These are phyloP conservation scores for Parapsyche elsis DNA, from an alignment of 1,140 invertebrate species.

Conservation along the genomic window DNA sequence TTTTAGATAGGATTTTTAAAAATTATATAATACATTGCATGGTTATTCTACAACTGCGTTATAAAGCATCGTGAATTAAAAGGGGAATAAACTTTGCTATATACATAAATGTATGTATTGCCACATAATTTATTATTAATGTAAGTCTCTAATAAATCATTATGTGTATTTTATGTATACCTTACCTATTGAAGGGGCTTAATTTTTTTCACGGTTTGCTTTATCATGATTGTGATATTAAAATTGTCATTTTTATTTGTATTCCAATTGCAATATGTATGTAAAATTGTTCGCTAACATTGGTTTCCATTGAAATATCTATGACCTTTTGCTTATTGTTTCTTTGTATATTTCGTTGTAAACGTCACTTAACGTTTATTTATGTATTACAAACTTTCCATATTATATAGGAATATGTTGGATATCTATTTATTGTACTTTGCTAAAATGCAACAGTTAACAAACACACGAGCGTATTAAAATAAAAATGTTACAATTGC, in stretches of 20 bases:
- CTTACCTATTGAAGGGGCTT: neutral
- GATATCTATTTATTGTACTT: no score
- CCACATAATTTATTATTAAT: neutral
- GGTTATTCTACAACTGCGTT: neutral
- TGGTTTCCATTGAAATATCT: no score
- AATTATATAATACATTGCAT: neutral
- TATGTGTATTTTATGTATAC: no score
- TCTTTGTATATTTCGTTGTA: no score
- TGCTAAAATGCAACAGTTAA: neutral
- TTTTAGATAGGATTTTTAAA: neutral
- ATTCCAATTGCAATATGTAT: neutral
- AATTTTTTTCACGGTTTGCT: neutral
- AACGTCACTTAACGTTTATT: neutral
- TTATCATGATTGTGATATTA: conserved; percentile 16
- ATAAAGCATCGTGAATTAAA: neutral
- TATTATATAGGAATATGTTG: neutral
- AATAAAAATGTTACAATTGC: neutral
- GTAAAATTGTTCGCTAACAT: no score
- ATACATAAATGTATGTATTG: no score
- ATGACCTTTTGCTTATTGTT: no score
- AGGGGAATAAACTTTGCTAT: neutral
- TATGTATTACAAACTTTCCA: neutral
- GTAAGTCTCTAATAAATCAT: no score
- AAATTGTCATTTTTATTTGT: neutral
- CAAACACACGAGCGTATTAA: neutral